Conservation (phyloP, 1,140 invertebrate genomes). For the Bilobella aurantiaca region DNA sequence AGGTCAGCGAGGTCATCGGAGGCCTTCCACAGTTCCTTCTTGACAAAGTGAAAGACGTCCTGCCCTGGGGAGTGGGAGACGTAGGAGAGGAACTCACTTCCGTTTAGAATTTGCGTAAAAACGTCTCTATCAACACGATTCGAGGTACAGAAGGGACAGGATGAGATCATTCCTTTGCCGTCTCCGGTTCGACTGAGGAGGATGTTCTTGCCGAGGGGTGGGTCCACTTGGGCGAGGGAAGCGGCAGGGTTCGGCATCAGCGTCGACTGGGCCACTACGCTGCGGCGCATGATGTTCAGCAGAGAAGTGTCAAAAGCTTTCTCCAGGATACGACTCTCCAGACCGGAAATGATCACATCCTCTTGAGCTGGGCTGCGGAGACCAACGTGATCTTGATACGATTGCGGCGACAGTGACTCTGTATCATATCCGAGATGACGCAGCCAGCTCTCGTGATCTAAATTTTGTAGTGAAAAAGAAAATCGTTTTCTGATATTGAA, state of each 20-base stretch:
- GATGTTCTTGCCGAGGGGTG: constrained; percentile 82
- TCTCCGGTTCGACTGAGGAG: constrained; percentile 67
- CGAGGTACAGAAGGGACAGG: constrained; percentile 57
- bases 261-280: constrained; percentile 27
- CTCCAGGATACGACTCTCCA: constrained; percentile 36
- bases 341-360: constrained; percentile 36
- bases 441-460: constrained; percentile 76
- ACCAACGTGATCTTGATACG: constrained; percentile 43
- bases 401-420: constrained; percentile 73
- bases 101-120: constrained; percentile 85
- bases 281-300: constrained; percentile 21
- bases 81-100: constrained; percentile 75
- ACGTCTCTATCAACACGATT: constrained; percentile 83
- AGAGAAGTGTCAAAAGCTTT: constrained; percentile 50
- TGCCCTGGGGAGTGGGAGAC: constrained; percentile 77
- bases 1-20: constrained; percentile 76
- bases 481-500: too few species aligned
- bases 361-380: constrained; percentile 38
- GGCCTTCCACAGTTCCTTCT: constrained; percentile 76
- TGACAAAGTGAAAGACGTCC: constrained; percentile 91
- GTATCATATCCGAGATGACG: constrained; percentile 70
- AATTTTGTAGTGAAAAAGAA: constrained; percentile 32
- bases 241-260: constrained; percentile 29
- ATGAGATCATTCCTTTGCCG: constrained; percentile 63
- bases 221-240: constrained; percentile 45